Percentiles rank a stretch among this genome's conserved stretches.
These are phyloP conservation scores for Galleria mellonella DNA, from an alignment of 1,140 invertebrate genomes.

Conservation along the genomic window DNA sequence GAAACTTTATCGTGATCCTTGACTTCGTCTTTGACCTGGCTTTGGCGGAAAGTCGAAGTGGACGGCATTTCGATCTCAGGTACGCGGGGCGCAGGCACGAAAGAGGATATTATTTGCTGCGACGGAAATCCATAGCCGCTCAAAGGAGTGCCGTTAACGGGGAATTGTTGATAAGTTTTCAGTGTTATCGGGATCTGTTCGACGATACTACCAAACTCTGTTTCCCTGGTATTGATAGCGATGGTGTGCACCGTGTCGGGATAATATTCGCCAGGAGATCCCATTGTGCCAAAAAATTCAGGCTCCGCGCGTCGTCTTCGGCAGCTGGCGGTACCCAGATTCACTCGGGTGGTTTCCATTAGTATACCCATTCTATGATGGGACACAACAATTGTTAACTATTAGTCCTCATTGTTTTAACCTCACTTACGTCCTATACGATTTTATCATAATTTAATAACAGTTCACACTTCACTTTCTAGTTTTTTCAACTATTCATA, in stretches of 20 bases:
- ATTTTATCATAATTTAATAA: constrained; percentile 7
- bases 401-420: constrained; percentile 32
- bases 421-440: constrained; percentile 30
- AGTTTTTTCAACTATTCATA: constrained; percentile 1
- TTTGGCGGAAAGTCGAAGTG: constrained; percentile 23
- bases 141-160: constrained; percentile 20
- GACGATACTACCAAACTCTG: constrained; percentile 61
- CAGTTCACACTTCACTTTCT: not conserved
- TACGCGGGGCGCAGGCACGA: constrained; percentile 26
- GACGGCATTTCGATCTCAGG: constrained; percentile 22
- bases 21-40: constrained; percentile 29
- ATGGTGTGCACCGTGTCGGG: constrained; percentile 51
- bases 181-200: constrained; percentile 56
- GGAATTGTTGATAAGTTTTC: constrained; percentile 46
- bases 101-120: constrained; percentile 27
- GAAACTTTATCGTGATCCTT: constrained; percentile 35
- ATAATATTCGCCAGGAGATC: constrained; percentile 45
- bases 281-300: constrained; percentile 45
- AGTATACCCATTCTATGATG: constrained; percentile 63
- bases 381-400: constrained; percentile 32
- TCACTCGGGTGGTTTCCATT: constrained; percentile 59
- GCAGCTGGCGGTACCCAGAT: constrained; percentile 47
- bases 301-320: constrained; percentile 28
- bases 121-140: constrained; percentile 38
- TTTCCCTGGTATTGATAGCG: constrained; percentile 58